Percentiles rank a stretch among this genome's conserved stretches.
phyloP scores from a whole-genome alignment of 2,797 vertebrate genomes.

The Myiothlypis coronata region DNA sequence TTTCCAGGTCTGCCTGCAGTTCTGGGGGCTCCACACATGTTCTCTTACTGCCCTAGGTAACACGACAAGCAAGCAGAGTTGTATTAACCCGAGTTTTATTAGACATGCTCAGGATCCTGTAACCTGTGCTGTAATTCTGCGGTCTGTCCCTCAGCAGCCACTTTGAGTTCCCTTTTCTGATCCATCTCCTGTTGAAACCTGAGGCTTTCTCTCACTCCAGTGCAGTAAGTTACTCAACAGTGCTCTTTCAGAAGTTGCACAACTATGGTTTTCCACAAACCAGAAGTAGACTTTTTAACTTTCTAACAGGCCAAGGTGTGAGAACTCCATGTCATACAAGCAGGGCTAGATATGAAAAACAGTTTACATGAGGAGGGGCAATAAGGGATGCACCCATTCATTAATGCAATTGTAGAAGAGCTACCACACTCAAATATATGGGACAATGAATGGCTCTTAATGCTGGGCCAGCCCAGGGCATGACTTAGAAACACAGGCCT shows the following conservation, averaged over 20 bases:
- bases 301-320: not conserved
- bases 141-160: not conserved
- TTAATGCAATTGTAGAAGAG: not conserved
- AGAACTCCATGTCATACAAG: not conserved
- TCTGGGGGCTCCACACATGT: not conserved
- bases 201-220: not conserved
- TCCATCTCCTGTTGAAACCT: not conserved
- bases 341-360: not conserved
- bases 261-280: not conserved
- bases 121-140: not conserved
- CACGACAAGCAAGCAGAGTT: not conserved
- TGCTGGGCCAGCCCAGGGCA: not conserved
- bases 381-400: accelerated
- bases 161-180: not conserved
- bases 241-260: not conserved
- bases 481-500: not conserved
- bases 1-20: not conserved
- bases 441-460: not conserved
- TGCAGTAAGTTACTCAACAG: not conserved
- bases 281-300: not conserved
- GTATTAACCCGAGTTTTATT: not conserved
- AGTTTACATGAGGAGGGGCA: not conserved
- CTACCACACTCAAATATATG: not conserved
- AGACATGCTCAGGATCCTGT: not conserved
- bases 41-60: not conserved